These are phyloP conservation scores for Nesidiocoris tenuis DNA, from an alignment of 2,888 invertebrate genomes.

Conservation along the genomic window DNA sequence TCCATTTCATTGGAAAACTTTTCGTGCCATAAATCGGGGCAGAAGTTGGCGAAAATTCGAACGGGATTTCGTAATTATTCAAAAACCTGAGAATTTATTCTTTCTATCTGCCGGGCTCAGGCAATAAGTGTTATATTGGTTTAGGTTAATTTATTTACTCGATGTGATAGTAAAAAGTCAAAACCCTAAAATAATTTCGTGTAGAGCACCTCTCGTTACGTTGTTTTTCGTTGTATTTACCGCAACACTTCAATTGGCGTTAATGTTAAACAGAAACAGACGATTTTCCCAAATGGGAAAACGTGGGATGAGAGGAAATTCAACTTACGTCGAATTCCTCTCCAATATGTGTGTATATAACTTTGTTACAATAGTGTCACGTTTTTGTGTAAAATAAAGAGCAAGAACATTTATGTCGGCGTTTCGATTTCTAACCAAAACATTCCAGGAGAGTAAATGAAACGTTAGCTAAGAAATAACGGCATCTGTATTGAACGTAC, in stretches of 20 bases:
- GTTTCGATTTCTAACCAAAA: not conserved
- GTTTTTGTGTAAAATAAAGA: constrained; percentile 8
- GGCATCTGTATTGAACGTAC: not conserved
- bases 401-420: not conserved
- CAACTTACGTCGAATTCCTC: no score
- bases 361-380: constrained; percentile 21
- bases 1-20: no score
- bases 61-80: no score
- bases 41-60: no score
- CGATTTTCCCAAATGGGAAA: no score
- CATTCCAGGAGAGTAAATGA: not conserved
- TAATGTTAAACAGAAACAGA: not conserved
- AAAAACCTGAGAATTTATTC: no score
- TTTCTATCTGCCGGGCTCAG: constrained; percentile 8
- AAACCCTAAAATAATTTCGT: constrained; percentile 13
- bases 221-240: constrained; percentile 3
- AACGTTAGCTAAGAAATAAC: not conserved
- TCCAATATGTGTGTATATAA: no score
- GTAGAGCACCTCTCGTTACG: constrained; percentile 4
- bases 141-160: constrained; percentile 3
- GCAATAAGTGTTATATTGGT: not conserved
- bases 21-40: no score
- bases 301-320: no score
- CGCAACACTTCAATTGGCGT: not conserved
- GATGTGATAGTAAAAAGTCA: constrained; percentile 7